phyloP scores from a whole-genome alignment of 2,888 invertebrate genomes.

The Cataglyphis livida region DNA sequence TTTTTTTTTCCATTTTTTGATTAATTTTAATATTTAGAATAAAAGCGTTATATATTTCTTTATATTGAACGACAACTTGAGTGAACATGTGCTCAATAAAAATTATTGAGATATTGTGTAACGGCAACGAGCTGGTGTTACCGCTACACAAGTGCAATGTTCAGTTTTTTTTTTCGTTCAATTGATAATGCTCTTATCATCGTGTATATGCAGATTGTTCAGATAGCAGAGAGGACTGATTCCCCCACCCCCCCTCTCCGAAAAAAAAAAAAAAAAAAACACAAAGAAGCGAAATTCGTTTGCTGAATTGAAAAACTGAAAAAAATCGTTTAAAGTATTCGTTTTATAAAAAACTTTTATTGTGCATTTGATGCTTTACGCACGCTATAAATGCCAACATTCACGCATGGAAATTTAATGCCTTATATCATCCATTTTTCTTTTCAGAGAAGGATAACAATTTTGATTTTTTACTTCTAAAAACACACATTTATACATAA shows the following conservation, averaged over 20 bases:
- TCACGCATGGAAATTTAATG: not conserved
- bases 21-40: conserved; percentile 43
- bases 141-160: not conserved
- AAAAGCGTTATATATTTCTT: not conserved
- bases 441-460: not conserved
- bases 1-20: conserved; percentile 16
- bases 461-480: not conserved
- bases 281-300: conserved; percentile 12
- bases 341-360: not conserved
- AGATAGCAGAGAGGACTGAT: not conserved
- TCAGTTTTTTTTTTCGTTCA: not conserved
- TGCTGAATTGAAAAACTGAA: not conserved
- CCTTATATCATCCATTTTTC: not conserved
- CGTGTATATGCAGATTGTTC: conserved; percentile 9
- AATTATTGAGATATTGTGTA: conserved; percentile 8
- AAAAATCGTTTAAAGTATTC: not conserved
- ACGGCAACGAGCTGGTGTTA: not conserved
- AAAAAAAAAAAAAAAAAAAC: not conserved
- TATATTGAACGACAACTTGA: not conserved
- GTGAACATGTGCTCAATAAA: not conserved
- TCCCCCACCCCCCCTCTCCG: not conserved
- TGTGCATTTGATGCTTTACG: not conserved
- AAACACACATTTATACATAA: not conserved
- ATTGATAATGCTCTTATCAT: conserved; percentile 16
- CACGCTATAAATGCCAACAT: not conserved